Base-by-base conservation (phyloP, 2,888 invertebrate genomes). In the Omphaloscelis lunosa region DNA sequence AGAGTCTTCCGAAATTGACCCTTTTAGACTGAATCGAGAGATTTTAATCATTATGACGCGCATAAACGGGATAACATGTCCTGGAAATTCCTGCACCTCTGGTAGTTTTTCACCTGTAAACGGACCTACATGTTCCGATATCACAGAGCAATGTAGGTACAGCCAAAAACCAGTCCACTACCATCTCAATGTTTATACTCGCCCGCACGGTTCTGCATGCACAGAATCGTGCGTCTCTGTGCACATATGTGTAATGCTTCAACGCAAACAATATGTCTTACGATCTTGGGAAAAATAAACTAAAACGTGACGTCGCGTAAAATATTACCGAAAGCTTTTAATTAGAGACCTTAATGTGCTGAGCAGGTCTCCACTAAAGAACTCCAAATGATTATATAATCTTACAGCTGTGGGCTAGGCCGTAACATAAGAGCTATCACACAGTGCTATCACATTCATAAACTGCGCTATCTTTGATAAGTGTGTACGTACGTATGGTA, bases 401-500 rank as follows among this genome's bases (percentile, higher is more conserved):
- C 65, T 58, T 62, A 15, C 17, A 65, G n/a, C 61, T 72, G 27
- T 56, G 59, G 51, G 51, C 61, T 56, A 45, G 66, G 11, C 29
- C 6, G 62, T 62, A 48, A 62, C 69, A 39, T 61, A 53, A 71
- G 27, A 74, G 59, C 82, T 82, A 85, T 75, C 78, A 73, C 73
- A 39, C 65, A 15, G 62, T 62, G 27, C 80, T 72, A 77, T 83
- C 84, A 59, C 75, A 85, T 82, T 85, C 79, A 80, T 76, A 75
- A 83, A 78, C 70, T 61, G 80, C 63, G 72, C 84, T 86, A 85
- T 86, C 86, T 86, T 86, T 86, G 84, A 86, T 86, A 80, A 72
- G 79, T 66, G 29, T 69, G 73, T 82, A 77, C 75, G 66, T 86
- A 84, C 67, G 69, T 77, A 77, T 29, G 29, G 51, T 68, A 67